Conservation (phyloP, 2,888 invertebrate genomes). For the Epirrhoe tristata region DNA sequence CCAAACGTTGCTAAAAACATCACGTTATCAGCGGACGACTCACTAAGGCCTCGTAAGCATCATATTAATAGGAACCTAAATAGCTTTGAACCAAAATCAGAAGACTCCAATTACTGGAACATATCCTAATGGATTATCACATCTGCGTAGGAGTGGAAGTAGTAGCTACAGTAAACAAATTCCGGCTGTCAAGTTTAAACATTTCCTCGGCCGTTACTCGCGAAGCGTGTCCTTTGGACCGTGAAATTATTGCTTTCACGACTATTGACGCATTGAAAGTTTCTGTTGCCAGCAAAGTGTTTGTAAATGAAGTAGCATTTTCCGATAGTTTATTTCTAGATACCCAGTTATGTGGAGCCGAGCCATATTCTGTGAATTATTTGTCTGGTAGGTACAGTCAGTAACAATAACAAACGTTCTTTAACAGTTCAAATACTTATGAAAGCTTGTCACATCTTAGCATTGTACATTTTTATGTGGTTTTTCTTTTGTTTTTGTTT, state of each 20-base stretch:
- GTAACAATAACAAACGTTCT: too few relatives aligned
- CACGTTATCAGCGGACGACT: too few relatives aligned
- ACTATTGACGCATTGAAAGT: constrained; percentile 64
- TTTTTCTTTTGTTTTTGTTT: too few relatives aligned
- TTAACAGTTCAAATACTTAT: too few relatives aligned
- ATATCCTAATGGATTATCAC: constrained; percentile 29
- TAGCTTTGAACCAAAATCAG: constrained; percentile 38
- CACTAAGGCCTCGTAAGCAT: too few relatives aligned
- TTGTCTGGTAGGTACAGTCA: not conserved
- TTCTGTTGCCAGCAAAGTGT: constrained; percentile 47
- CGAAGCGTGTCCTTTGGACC: constrained; percentile 64
- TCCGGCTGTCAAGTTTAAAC: constrained; percentile 66
- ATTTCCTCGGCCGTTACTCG: constrained; percentile 63
- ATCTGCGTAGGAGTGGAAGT: constrained; percentile 48
- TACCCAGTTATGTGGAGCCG: not conserved
- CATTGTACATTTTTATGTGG: too few relatives aligned
- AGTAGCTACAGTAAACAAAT: constrained; percentile 61
- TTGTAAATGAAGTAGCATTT: constrained; percentile 47
- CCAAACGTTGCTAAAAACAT: too few relatives aligned
- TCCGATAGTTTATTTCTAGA: constrained; percentile 26
- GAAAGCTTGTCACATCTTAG: too few relatives aligned
- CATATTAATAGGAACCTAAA: too few relatives aligned
- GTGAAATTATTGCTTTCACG: constrained; percentile 69
- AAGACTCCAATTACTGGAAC: constrained; percentile 37
- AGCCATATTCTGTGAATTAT: not conserved